Evolutionary conservation across 2,113 vertebrate species (phyloP), one percentile per base, ranked within the genome.

Genomic region (Hystrix cristata): DNA sequence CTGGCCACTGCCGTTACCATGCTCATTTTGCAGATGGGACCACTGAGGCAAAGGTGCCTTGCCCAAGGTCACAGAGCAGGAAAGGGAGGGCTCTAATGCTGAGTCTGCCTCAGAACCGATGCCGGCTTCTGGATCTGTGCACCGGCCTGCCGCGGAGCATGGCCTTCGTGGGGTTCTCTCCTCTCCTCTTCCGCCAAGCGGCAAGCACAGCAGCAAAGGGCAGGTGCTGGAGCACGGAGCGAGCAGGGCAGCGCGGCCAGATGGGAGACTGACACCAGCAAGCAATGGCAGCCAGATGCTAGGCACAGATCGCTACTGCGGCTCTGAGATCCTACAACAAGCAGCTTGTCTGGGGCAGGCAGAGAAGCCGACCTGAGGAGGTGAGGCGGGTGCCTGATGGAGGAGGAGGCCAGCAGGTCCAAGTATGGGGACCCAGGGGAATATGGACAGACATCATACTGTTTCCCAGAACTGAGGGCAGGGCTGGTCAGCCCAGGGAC

Each of bases 221-320:
- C 46, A 13, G 10, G 34, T 27, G 10, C 69, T n/a, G 2, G 78
- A 79, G 72, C 43, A 85, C 29, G 84, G 38, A 43, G 65, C 3
- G 4, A 83, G 69, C 21, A 38, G 78, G 31, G 64, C 21, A 85
- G 79, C 71, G 27, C 55, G 21, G 72, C 27, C 87, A 74, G 46
- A 43, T 0, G 1, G 25, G 15, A 53, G 92, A 60, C 4, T 1
- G n/a, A 1, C 2, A 15, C 38, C 64, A 71, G 34, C 1, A 1
- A 27, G 71, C 3, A 4, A 34, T 0, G 29, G 18, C 31, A 31
- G 31, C 15, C 12, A 46, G 27, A 34, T 16, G 48, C 48, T n/a
- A 48, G 31, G 38, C 21, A 15, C 72, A 3, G 1, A 51, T 43
- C 0, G 11, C 65, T 34, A 48, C 31, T n/a, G 81, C 0, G 1